phyloP scores from a whole-genome alignment of 1,140 invertebrate species.

The Hyles euphorbiae region DNA sequence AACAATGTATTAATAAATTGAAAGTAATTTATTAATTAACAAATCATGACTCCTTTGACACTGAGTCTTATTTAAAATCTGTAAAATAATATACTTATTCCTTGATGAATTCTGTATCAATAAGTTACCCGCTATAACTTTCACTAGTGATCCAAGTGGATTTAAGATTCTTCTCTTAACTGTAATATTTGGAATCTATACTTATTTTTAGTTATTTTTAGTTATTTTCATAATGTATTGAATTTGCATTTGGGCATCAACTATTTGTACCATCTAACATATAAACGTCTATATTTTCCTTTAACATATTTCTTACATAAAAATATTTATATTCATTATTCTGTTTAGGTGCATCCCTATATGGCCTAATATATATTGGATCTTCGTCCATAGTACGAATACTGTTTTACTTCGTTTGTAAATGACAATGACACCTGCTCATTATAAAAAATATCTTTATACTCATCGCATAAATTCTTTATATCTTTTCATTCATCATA shows the following conservation, averaged over 20 bases:
- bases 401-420: constrained; percentile 18
- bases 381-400: constrained; percentile 11
- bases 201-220: constrained; percentile 17
- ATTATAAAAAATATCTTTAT: constrained; percentile 33
- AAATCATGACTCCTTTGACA: constrained; percentile 6
- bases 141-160: constrained; percentile 4
- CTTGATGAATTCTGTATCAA: constrained; percentile 7
- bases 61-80: constrained; percentile 2
- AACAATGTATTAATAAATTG: constrained; percentile 14
- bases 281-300: constrained; percentile 7
- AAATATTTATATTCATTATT: constrained; percentile 14
- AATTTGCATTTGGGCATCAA: constrained; percentile 11
- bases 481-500: constrained; percentile 23
- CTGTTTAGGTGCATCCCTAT: constrained; percentile 1
- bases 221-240: constrained; percentile 17
- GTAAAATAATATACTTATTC: constrained; percentile 8
- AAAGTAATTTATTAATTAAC: constrained; percentile 7
- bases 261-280: constrained; percentile 10
- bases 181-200: constrained; percentile 13
- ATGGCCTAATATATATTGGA: constrained; percentile 9
- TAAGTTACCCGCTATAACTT: constrained; percentile 14
- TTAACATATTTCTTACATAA: constrained; percentile 6
- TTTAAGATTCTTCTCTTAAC: constrained; percentile 10
- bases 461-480: constrained; percentile 24
- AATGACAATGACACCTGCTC: constrained; percentile 25